Evolutionary conservation across 2,113 vertebrate species (phyloP), one percentile per base, ranked within the genome.

Genomic region (Deroptyus accipitrinus): DNA sequence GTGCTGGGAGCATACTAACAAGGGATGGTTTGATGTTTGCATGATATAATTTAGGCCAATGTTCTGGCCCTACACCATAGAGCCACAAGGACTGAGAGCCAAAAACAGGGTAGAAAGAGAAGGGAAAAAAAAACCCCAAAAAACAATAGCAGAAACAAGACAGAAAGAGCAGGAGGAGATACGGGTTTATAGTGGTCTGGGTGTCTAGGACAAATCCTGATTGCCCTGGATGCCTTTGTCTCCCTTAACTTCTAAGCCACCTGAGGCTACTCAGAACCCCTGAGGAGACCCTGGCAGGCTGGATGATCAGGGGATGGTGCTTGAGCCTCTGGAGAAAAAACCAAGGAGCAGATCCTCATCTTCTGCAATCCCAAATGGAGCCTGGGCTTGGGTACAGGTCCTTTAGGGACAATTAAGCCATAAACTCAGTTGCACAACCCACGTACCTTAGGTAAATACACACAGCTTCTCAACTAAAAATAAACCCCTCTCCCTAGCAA

Each of bases 351-450:
- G 54, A 52, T 24, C 22, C 24, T 7, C 18, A 14, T 37, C 46
- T 78, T 70, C 37, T 75, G 33, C 16, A 62, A 46, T 49, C 4
- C 49, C 42, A 30, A 54, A 3, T 3, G 39, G 48, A 55, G 35
- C 17, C 24, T 86, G 87, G 41, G 13, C 16, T 39, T 46, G 23
- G 28, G 9, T 44, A 69, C 13, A 10, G 94, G 96, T 94, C 92
- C 84, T 87, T 89, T 89, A 59, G 94, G 96, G 94, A 94, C 94
- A 95, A 94, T 25, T 84, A 62, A 87, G 44, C 39, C 49, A 25
- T 70, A 82, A 87, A 69, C 13, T 62, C 54, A 49, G 74, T 63
- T 72, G 78, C 7, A 7, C 41, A 87, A 48, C 9, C 52, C 52
- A 35, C 61, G 74, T 73, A 39, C 51, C 55, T 76, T 80, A 24